Percentiles rank a stretch among this genome's conserved stretches.
Conservation (phyloP, 2,113 vertebrate species). For the Zosterops hypoxanthus region DNA sequence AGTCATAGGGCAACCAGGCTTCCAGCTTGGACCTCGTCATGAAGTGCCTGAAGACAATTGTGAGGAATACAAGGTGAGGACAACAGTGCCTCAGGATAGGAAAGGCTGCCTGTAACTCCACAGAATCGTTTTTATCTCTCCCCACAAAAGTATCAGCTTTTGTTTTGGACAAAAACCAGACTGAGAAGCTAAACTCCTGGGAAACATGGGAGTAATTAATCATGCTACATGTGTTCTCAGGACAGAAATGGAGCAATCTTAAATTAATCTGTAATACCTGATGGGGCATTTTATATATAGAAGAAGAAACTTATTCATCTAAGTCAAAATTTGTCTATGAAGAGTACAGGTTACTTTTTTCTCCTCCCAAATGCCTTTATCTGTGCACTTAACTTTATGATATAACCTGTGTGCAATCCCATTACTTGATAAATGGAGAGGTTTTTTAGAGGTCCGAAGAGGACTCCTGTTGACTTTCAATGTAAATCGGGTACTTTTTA, state of each 20-base stretch:
- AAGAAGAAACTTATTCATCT: neutral
- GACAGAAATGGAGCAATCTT: neutral
- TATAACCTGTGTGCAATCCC: neutral
- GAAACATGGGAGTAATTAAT: neutral
- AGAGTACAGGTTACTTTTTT: neutral
- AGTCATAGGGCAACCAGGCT: neutral
- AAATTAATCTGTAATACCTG: neutral
- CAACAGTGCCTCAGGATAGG: neutral
- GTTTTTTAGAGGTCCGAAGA: neutral
- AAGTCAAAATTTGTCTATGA: neutral
- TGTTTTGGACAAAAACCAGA: neutral
- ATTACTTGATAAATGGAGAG: neutral
- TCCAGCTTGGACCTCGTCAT: neutral
- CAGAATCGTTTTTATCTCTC: neutral
- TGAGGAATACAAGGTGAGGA: neutral
- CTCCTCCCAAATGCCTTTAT: neutral
- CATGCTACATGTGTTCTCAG: neutral
- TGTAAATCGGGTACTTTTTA: neutral
- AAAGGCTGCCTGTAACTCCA: neutral
- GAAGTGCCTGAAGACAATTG: neutral
- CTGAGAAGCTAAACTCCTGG: neutral
- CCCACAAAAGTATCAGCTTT: neutral
- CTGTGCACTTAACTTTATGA: slow-evolving; percentile 9
- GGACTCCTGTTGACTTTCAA: neutral
- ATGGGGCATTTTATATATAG: neutral